Base-by-base conservation (phyloP, 1,140 invertebrate species). In the Melipona quadrifasciata region DNA sequence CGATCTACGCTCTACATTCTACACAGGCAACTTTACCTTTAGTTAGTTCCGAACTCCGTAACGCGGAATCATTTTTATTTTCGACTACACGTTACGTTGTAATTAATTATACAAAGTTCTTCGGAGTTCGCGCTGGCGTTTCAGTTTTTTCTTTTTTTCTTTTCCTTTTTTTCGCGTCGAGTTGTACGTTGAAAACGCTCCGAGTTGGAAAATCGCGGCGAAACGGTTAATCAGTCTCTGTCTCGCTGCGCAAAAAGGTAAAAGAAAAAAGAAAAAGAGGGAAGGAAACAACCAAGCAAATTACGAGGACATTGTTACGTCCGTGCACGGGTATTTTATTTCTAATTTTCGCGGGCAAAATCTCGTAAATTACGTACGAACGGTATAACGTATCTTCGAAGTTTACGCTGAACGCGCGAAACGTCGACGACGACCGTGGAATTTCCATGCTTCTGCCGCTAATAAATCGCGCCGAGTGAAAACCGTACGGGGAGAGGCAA, bases 381-480 rank as follows among this genome's bases (percentile, higher is more conserved):
- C 68, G 24, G 21, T 16, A 31, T 19, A 47, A 47, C 31, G 11
- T 6, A 71, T 47, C 24, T 19, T 31, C 24, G 47, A 21, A 16
- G n/a, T 51, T 47, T 47, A 0, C 39, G 39, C 39, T 8, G 39
- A 47, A 47, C 39, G 47, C n/a, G 8, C 8, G 16, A 10, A 11
- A 4, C 39, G 19, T 4, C 47, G 19, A 11, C 8, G n/a, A 21
- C 51, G 51, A 61, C 19, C 39, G 61, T 47, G 65, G 65, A 75
- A 65, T 65, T 65, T 51, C 21, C 58, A 77, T 77, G 24, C 27
- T 19, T 31, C 31, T 27, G n/a, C 34, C 11, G 61, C 19, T 34
- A 57, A 67, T 82, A 68, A 77, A 82, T 82, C 64, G n/a, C 61
- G 72, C 51, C 27, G 34, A 77, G 61, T 31, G 81, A 77, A 77